Evolutionary conservation across 2,888 invertebrate species (phyloP).

Genomic region (Nipponacmea schrenckii): DNA sequence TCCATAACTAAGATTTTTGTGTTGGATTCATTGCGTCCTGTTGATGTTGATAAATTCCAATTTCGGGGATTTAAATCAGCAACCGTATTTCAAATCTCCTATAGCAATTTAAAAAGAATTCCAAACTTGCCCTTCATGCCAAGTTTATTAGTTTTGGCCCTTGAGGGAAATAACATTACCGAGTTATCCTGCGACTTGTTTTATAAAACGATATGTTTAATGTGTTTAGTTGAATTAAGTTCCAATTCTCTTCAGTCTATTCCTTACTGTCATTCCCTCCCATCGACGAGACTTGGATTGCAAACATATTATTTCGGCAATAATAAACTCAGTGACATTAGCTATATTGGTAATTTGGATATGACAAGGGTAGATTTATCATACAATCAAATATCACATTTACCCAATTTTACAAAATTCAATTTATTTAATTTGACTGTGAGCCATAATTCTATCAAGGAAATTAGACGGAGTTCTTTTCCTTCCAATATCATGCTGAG

Average conservation of each 20-base stretch:
- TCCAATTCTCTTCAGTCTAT: background rate
- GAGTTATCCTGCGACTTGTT: background rate
- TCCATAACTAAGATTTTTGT: background rate
- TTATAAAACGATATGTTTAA: background rate
- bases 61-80: background rate
- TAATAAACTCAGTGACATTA: background rate
- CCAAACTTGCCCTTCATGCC: background rate
- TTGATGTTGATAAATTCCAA: background rate
- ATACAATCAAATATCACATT: background rate
- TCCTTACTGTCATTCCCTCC: background rate
- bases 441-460: background rate
- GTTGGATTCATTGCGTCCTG: background rate
- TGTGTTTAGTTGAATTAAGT: background rate
- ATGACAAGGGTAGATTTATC: background rate
- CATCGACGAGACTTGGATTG: background rate
- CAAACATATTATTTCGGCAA: background rate
- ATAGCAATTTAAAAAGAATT: background rate
- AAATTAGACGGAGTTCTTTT: background rate
- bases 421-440: background rate
- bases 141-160: background rate
- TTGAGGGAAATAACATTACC: background rate
- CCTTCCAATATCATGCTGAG: background rate
- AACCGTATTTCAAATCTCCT: background rate
- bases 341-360: background rate
- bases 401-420: background rate